Conservation (phyloP, 2,113 vertebrate species). For the Dicentrarchus labrax region DNA sequence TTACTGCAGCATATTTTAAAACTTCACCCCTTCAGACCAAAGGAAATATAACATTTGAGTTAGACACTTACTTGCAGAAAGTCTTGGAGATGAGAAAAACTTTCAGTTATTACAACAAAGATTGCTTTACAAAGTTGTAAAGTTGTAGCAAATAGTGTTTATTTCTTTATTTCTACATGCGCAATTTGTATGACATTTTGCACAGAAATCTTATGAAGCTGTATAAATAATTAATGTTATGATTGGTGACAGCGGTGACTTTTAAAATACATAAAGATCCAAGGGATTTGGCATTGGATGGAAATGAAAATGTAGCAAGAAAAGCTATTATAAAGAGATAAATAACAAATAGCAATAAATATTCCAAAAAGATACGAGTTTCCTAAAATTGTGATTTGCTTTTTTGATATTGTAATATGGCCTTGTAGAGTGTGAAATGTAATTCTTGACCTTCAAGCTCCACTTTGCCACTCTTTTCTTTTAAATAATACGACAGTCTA, state of each 20-base stretch:
- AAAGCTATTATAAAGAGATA: neutral
- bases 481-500: too few species aligned
- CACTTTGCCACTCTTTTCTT: neutral
- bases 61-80: neutral
- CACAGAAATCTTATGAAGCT: neutral
- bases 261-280: neutral
- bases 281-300: neutral
- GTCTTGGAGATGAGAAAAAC: neutral
- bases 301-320: neutral
- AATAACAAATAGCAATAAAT: too few species aligned
- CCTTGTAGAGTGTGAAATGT: neutral
- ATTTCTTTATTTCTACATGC: neutral
- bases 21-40: slow-evolving; percentile 4
- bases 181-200: neutral
- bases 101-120: neutral
- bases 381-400: neutral
- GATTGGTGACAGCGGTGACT: neutral
- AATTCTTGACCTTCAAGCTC: neutral
- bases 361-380: neutral
- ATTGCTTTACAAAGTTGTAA: too few species aligned
- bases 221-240: neutral
- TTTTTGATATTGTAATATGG: neutral
- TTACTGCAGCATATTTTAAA: slow-evolving; percentile 45
- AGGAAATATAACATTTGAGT: neutral
- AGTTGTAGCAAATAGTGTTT: neutral